phyloP scores from a whole-genome alignment of 2,797 vertebrate genomes.

The Arctocebus calabarensis region DNA sequence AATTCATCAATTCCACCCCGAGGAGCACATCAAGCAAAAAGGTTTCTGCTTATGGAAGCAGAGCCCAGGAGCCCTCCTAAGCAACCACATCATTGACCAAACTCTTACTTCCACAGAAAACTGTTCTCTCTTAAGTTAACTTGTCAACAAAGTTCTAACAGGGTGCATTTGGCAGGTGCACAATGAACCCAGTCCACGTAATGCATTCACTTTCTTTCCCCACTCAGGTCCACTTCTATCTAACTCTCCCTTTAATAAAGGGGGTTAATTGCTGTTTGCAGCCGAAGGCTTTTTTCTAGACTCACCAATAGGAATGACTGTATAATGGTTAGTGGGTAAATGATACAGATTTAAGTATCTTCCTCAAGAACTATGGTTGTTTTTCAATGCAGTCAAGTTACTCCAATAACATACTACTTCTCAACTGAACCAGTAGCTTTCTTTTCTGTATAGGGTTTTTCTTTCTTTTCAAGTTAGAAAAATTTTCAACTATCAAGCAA shows the following conservation, averaged over 20 bases:
- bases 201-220: neutral
- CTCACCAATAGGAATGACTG: neutral
- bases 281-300: neutral
- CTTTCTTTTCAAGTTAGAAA: neutral
- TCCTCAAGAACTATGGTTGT: neutral
- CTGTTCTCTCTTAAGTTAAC: neutral
- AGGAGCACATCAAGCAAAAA: neutral
- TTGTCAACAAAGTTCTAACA: neutral
- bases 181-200: neutral
- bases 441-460: fast-evolving
- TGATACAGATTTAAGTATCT: neutral
- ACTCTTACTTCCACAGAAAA: neutral
- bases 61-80: neutral
- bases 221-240: no score
- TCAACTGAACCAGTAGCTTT: neutral
- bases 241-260: neutral
- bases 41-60: neutral
- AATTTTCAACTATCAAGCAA: constrained; percentile 19
- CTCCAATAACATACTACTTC: neutral
- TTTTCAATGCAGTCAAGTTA: neutral
- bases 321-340: neutral
- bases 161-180: neutral
- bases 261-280: neutral
- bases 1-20: neutral
- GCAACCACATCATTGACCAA: neutral